Percentiles rank a stretch among this genome's conserved stretches.
phyloP scores from a whole-genome alignment of 2,888 invertebrate species.

The Chrysomela aeneicollis region DNA sequence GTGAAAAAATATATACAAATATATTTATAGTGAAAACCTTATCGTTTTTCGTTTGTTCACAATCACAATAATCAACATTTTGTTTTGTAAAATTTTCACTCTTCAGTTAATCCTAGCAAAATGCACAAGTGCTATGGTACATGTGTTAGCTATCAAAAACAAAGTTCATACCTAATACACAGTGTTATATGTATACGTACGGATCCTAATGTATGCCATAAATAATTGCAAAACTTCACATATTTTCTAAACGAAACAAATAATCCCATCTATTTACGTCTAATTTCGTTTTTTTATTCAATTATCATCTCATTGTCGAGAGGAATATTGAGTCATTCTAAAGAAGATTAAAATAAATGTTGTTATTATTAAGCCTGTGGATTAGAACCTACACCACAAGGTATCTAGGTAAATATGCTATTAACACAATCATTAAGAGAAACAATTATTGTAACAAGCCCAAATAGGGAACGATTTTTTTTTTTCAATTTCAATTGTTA shows the following conservation, averaged over 20 bases:
- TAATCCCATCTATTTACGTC: constrained; percentile 21
- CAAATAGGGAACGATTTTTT: neutral
- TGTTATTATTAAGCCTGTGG: constrained; percentile 11
- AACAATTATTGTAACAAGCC: constrained; percentile 10
- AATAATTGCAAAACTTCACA: constrained; percentile 10
- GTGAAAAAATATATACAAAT: too few relatives aligned
- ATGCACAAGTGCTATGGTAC: too few relatives aligned
- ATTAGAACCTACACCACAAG: constrained; percentile 30
- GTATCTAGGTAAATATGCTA: constrained; percentile 29
- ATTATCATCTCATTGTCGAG: constrained; percentile 13
- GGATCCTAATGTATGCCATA: constrained; percentile 4
- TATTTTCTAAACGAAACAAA: constrained; percentile 5
- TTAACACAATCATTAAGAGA: constrained; percentile 24
- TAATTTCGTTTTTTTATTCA: constrained; percentile 17
- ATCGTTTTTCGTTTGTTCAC: too few relatives aligned
- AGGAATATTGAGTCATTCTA: constrained; percentile 19
- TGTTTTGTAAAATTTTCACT: too few relatives aligned
- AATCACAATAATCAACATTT: too few relatives aligned
- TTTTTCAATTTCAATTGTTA: constrained; percentile 9
- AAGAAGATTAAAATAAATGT: constrained; percentile 13
- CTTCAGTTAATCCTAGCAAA: too few relatives aligned
- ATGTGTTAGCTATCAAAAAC: too few relatives aligned
- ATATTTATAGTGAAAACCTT: too few relatives aligned
- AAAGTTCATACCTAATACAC: too few relatives aligned
- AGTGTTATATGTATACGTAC: too few relatives aligned